These are phyloP conservation scores for Hypsibius dujardini DNA, from an alignment of 1,140 invertebrate species.

Conservation along the genomic window DNA sequence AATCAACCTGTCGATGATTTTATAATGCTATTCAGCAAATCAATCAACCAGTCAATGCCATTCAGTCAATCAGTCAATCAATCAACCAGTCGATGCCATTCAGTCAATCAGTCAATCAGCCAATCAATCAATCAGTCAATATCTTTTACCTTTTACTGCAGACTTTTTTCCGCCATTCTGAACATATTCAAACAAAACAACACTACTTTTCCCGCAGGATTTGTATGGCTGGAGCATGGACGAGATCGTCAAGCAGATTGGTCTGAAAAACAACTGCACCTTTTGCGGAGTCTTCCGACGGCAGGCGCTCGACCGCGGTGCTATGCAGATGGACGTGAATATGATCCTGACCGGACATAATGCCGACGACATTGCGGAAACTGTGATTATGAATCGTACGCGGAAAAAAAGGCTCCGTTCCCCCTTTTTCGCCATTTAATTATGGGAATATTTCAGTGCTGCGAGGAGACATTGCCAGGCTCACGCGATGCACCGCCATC, in stretches of 20 bases:
- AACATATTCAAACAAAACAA: too few species aligned
- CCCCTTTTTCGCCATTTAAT: too few species aligned
- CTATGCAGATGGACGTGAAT: slow-evolving; percentile 62
- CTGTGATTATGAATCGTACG: slow-evolving; percentile 76
- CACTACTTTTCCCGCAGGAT: slow-evolving; percentile 38
- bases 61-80: too few species aligned
- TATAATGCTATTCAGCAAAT: too few species aligned
- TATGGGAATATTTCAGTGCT: slow-evolving; percentile 42
- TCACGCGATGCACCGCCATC: slow-evolving; percentile 74
- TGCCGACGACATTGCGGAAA: slow-evolving; percentile 98
- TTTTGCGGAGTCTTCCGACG: slow-evolving; percentile 36
- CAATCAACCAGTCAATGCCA: too few species aligned
- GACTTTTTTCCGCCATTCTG: too few species aligned
- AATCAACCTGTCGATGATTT: too few species aligned
- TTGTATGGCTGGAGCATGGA: slow-evolving; percentile 99
- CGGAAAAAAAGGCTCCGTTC: slow-evolving; percentile 11
- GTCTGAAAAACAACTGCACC: slow-evolving; percentile 84
- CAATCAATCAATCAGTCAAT: too few species aligned
- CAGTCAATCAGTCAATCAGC: too few species aligned
- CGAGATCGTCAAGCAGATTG: slow-evolving; percentile 81
- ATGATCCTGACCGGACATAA: slow-evolving; percentile 94
- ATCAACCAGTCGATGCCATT: too few species aligned
- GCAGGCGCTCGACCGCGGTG: slow-evolving; percentile 76
- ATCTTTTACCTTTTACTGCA: too few species aligned
- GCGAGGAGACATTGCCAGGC: slow-evolving; percentile 79